These are phyloP conservation scores for Asbolus verrucosus DNA, from an alignment of 1,140 invertebrate genomes.

Conservation along the genomic window DNA sequence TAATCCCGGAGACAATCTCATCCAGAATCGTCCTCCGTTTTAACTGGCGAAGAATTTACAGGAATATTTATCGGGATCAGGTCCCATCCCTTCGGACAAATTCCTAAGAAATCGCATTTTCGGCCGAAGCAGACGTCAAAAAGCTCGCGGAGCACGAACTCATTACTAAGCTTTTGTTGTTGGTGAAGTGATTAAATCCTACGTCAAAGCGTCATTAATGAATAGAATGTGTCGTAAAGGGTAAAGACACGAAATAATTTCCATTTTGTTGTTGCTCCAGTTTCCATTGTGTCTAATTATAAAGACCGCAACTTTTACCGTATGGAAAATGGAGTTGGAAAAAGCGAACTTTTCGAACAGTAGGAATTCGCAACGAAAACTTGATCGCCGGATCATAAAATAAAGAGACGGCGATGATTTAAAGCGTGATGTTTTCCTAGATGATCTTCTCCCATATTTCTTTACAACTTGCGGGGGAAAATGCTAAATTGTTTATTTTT, in stretches of 20 bases:
- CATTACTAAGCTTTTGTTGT: slow-evolving; percentile 10
- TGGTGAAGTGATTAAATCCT: slow-evolving; percentile 5
- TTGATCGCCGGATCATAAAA: neutral
- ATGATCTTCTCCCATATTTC: slow-evolving; percentile 4
- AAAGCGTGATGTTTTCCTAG: neutral
- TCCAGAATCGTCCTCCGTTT: neutral
- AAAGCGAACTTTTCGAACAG: neutral
- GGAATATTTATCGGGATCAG: too few relatives aligned
- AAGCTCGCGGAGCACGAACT: neutral
- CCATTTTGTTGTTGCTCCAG: neutral
- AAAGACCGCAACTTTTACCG: neutral
- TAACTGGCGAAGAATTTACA: too few relatives aligned
- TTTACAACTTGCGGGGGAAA: neutral
- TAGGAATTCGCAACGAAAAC: too few relatives aligned
- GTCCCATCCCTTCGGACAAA: too few relatives aligned
- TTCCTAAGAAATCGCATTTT: neutral
- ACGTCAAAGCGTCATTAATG: slow-evolving; percentile 20
- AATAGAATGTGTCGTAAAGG: slow-evolving; percentile 7
- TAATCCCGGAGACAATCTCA: neutral
- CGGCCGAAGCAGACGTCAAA: neutral
- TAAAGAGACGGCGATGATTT: slow-evolving; percentile 11
- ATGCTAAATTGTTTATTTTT: slow-evolving; percentile 1
- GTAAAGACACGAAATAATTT: slow-evolving; percentile 13
- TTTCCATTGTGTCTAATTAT: slow-evolving; percentile 1
- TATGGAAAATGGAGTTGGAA: too few relatives aligned